Evolutionary conservation across 1,140 invertebrate species (phyloP).

Genomic region (Idris sp.): DNA sequence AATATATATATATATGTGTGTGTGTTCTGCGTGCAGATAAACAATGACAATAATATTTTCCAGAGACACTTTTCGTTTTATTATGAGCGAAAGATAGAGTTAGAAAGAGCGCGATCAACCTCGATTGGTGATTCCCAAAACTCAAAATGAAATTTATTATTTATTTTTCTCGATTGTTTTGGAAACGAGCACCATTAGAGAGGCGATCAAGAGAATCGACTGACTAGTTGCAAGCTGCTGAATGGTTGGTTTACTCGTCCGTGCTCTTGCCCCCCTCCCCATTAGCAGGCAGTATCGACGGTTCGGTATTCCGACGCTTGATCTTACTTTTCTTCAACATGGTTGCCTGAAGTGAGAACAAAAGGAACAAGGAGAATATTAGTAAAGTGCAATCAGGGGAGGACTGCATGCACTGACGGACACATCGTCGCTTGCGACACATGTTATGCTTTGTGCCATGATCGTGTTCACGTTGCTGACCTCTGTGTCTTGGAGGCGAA

Average conservation of each 20-base stretch:
- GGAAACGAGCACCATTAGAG: constrained; percentile 59
- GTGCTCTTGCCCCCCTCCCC: constrained; percentile 82
- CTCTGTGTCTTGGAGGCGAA: constrained; percentile 8
- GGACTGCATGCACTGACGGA: constrained; percentile 73
- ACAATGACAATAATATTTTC: no score
- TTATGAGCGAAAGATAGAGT: constrained; percentile 48
- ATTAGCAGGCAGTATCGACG: constrained; percentile 85
- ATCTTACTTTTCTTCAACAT: constrained; percentile 98
- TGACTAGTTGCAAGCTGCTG: constrained; percentile 66
- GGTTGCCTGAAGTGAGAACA: constrained; percentile 84
- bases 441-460: constrained; percentile 49
- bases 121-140: constrained; percentile 68
- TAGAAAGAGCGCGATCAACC: constrained; percentile 60
- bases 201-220: constrained; percentile 54
- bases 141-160: constrained; percentile 37
- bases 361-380: constrained; percentile 75
- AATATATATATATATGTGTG: not conserved
- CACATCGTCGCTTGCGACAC: constrained; percentile 60
- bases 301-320: constrained; percentile 92
- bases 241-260: constrained; percentile 78
- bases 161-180: constrained; percentile 51
- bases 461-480: constrained; percentile 27
- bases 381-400: constrained; percentile 74
- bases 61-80: constrained; percentile 48
- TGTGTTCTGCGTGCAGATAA: not conserved